Evolutionary conservation across 2,797 vertebrate genomes (phyloP).

Genomic region (Spheniscus humboldti): DNA sequence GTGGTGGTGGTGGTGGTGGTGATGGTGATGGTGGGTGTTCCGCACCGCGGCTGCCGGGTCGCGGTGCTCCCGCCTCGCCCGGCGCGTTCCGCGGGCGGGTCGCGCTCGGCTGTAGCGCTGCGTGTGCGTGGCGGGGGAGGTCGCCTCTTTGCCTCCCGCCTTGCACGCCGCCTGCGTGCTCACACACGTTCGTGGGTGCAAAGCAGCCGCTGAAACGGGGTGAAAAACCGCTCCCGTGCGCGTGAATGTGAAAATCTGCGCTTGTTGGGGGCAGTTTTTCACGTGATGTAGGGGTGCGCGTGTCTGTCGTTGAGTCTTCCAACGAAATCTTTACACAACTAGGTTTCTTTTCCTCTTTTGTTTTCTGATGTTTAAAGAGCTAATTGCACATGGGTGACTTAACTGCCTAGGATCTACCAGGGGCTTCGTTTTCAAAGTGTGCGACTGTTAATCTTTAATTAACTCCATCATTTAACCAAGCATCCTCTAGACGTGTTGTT

Average conservation of each 20-base stretch:
- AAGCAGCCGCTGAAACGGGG: background rate
- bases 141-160: background rate
- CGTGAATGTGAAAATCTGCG: background rate
- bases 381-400: background rate
- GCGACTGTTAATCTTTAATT: background rate
- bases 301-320: background rate
- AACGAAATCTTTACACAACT: background rate
- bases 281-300: background rate
- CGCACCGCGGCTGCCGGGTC: background rate
- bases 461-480: background rate
- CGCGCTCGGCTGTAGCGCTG: background rate
- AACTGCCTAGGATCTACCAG: background rate
- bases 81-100: background rate
- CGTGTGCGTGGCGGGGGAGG: background rate
- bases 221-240: background rate
- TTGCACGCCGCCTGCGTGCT: background rate
- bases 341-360: slow-evolving; percentile 1
- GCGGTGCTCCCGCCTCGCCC: background rate
- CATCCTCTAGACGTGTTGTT: background rate
- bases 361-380: slow-evolving; percentile 4
- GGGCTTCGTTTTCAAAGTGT: background rate
- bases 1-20: no score
- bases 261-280: background rate
- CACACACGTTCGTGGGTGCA: background rate
- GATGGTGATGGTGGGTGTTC: no score